These are phyloP conservation scores for Ellobium chinense DNA, from an alignment of 2,888 invertebrate genomes.

Conservation along the genomic window DNA sequence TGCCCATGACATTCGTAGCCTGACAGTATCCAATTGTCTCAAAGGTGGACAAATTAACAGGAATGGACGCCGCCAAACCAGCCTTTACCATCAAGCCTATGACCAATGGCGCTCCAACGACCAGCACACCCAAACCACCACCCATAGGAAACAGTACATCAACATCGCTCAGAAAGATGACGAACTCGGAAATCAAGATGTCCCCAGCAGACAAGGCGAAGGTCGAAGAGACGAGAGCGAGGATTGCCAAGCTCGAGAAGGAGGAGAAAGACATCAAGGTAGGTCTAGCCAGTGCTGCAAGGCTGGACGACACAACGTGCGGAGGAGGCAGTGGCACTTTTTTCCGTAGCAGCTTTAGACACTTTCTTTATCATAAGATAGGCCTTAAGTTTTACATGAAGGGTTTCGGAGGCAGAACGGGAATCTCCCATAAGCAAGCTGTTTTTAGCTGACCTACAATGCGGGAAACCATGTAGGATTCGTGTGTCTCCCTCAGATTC, in stretches of 20 bases:
- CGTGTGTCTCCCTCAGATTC: no score
- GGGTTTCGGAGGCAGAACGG: no score
- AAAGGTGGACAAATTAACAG: slow-evolving; percentile 10
- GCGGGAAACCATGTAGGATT: no score
- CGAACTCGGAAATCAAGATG: not conserved
- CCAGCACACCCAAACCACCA: not conserved
- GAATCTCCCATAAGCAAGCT: no score
- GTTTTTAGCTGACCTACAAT: no score
- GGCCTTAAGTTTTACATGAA: no score
- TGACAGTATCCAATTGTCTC: not conserved
- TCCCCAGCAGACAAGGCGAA: slow-evolving; percentile 15
- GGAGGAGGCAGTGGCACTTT: no score
- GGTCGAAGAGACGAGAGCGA: slow-evolving; percentile 4
- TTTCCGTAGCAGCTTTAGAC: no score
- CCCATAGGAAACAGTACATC: not conserved
- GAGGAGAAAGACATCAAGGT: slow-evolving; percentile 21
- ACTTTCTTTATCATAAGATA: no score
- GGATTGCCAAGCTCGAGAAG: not conserved
- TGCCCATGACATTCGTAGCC: no score
- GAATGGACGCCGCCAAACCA: slow-evolving; percentile 18
- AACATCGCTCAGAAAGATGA: slow-evolving; percentile 15
- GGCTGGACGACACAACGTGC: no score
- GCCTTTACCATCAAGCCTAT: slow-evolving; percentile 27
- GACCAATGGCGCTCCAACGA: not conserved
- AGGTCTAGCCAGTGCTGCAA: not conserved